Conservation (phyloP, 2,113 vertebrate genomes). For the Piprites chloris region DNA sequence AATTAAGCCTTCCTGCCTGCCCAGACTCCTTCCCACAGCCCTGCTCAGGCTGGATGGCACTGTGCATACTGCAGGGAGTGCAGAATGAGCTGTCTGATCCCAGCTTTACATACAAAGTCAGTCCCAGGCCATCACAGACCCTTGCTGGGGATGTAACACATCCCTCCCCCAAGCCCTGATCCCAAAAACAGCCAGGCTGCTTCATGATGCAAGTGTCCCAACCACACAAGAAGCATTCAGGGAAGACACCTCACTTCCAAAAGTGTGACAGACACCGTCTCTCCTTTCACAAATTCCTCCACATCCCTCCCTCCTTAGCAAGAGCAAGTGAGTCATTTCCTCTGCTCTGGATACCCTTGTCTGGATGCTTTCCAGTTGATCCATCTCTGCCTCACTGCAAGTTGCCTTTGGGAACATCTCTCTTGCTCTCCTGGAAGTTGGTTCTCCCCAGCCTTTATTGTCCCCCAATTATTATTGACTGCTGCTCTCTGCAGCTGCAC, state of each 20-base stretch:
- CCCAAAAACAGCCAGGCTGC: not conserved
- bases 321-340: not conserved
- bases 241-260: not conserved
- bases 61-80: not conserved
- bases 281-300: not conserved
- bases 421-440: not conserved
- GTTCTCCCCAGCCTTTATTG: not conserved
- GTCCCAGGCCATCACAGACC: not conserved
- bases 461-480: not conserved
- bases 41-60: not conserved
- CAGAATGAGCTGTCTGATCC: not conserved
- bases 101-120: not conserved
- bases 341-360: not conserved
- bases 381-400: not conserved
- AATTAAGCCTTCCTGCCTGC: not conserved
- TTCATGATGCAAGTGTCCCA: not conserved
- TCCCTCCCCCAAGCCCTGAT: rapidly evolving
- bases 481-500: not conserved
- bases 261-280: not conserved
- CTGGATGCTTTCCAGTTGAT: not conserved
- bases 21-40: not conserved
- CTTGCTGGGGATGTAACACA: not conserved
- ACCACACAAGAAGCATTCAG: not conserved
- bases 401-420: not conserved
- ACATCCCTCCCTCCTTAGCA: not conserved